Conservation (phyloP, 2,113 vertebrate genomes). For the Gobius niger region DNA sequence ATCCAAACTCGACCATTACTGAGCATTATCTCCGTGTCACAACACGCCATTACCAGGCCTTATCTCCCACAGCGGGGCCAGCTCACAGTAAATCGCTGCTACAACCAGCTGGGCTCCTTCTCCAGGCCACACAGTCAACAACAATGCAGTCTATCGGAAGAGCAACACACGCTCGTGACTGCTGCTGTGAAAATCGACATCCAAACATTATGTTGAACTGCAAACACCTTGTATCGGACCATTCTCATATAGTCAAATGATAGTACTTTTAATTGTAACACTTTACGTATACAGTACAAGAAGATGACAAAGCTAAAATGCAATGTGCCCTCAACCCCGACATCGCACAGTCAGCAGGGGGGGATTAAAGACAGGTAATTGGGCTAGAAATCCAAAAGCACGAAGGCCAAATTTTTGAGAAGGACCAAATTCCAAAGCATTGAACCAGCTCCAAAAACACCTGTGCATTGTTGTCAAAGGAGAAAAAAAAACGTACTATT, state of each 20-base stretch:
- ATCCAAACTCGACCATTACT: slow-evolving; percentile 34
- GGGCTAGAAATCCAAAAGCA: no score
- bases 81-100: slow-evolving; percentile 45
- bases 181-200: slow-evolving; percentile 22
- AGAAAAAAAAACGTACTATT: neutral
- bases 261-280: no score
- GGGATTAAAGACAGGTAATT: slow-evolving; percentile 61
- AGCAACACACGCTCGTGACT: neutral
- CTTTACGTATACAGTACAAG: no score
- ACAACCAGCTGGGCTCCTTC: slow-evolving; percentile 46
- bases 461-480: slow-evolving; percentile 51
- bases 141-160: slow-evolving; percentile 12
- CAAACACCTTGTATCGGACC: no score
- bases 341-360: slow-evolving; percentile 33
- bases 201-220: neutral
- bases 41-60: slow-evolving; percentile 57
- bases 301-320: neutral
- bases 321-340: slow-evolving; percentile 9
- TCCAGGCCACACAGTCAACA: slow-evolving; percentile 22
- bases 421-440: slow-evolving; percentile 43
- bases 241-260: no score
- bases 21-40: slow-evolving; percentile 59
- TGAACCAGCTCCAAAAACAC: slow-evolving; percentile 58
- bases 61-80: slow-evolving; percentile 48
- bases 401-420: slow-evolving; percentile 21